These are phyloP conservation scores for Xestia xanthographa DNA, from an alignment of 2,888 invertebrate species.

Conservation along the genomic window DNA sequence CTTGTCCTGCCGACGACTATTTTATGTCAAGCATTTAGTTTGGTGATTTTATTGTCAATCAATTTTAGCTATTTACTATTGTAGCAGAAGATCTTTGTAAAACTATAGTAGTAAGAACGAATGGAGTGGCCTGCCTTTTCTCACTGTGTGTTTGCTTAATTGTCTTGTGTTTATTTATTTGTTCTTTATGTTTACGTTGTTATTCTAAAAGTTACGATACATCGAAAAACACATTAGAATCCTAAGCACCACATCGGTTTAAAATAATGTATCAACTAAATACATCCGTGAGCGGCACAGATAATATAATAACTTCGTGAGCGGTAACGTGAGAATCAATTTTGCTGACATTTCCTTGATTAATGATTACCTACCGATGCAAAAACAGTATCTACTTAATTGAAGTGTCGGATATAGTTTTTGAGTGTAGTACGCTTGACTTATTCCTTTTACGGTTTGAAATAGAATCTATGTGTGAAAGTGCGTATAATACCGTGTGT, in stretches of 20 bases:
- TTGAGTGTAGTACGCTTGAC: slow-evolving; percentile 13
- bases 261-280: slow-evolving; percentile 7
- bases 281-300: slow-evolving; percentile 17
- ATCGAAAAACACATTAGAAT: not conserved
- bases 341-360: slow-evolving; percentile 34
- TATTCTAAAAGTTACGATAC: not conserved
- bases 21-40: slow-evolving; percentile 84
- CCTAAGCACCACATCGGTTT: not conserved
- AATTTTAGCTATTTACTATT: not conserved
- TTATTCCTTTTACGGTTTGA: slow-evolving; percentile 9
- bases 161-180: not conserved
- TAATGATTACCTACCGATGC: not conserved
- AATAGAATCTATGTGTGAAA: not conserved
- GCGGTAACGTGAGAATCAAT: not conserved
- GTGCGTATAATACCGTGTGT: not conserved
- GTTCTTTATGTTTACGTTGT: not conserved
- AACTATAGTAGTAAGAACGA: not conserved
- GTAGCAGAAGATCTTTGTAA: not conserved
- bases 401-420: slow-evolving; percentile 2
- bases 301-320: too few species aligned
- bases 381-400: slow-evolving; percentile 25
- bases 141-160: not conserved
- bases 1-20: slow-evolving; percentile 86
- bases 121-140: not conserved
- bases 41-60: slow-evolving; percentile 8